phyloP scores from a whole-genome alignment of 1,140 invertebrate genomes.

The Drosophila baimaii region DNA sequence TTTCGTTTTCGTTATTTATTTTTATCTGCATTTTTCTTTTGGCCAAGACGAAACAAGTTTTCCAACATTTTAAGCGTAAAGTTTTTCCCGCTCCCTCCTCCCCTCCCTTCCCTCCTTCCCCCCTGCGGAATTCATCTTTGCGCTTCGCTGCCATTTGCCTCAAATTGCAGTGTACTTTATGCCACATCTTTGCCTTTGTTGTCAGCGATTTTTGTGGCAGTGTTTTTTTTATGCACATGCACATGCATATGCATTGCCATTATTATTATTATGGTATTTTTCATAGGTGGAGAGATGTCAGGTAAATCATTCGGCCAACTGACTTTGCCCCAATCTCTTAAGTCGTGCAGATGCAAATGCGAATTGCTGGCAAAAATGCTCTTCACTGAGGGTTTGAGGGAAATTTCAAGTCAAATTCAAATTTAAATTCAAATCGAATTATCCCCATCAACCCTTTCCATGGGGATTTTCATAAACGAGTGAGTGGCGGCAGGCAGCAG shows the following conservation, averaged over 20 bases:
- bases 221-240: conserved; percentile 8
- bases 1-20: conserved; percentile 73
- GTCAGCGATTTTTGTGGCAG: conserved; percentile 27
- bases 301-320: conserved; percentile 65
- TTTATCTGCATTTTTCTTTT: conserved; percentile 71
- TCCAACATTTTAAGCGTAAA: conserved; percentile 45
- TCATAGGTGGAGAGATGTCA: conserved; percentile 49
- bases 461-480: conserved; percentile 21
- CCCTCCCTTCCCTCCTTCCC: background rate
- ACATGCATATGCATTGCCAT: conserved; percentile 45
- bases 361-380: conserved; percentile 7
- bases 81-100: conserved; percentile 34
- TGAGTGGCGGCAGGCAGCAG: too few species aligned
- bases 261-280: conserved; percentile 39
- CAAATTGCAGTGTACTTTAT: conserved; percentile 35
- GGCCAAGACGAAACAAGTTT: conserved; percentile 65
- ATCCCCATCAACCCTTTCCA: conserved; percentile 15
- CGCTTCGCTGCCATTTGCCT: conserved; percentile 28
- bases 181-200: too few species aligned
- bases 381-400: background rate
- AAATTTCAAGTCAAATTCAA: conserved; percentile 9
- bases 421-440: conserved; percentile 23
- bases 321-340: conserved; percentile 21
- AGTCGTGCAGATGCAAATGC: conserved; percentile 24
- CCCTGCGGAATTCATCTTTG: conserved; percentile 25